Evolutionary conservation across 2,888 invertebrate species (phyloP), one percentile per base, ranked within the genome.

Genomic region (Seira ritae): DNA sequence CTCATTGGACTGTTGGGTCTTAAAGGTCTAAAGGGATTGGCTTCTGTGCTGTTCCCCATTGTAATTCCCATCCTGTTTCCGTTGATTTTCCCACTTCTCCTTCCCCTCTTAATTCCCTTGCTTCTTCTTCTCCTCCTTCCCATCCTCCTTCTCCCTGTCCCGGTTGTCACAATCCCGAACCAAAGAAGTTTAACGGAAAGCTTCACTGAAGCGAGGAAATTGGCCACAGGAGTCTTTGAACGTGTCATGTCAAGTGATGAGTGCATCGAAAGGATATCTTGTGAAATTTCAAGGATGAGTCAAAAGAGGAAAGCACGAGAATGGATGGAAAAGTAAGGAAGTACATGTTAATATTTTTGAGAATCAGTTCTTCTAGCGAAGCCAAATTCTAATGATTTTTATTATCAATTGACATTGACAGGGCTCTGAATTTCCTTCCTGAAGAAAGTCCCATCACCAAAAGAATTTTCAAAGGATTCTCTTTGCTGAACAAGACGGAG

Each of bases 241-340:
- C 15, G 73, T 0, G 74, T 73, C 1, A 22, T 73, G 24, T 60
- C 74, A 4, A 82, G 84, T 42, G 86, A 86, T 12, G 82, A 86
- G 67, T 86, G 86, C 23, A 70, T 86, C 20, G 86, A 86, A 66
- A 60, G 82, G 50, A 77, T 86, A 60, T 80, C 84, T 0, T 86
- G 86, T 62, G 86, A 84, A 74, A 82, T 86, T 72, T 72, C 76
- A 10, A 71, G 73, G 42, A 70, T 75, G 55, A 73, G 81, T 19
- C 66, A 62, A 17, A 78, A 71, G n/a, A 60, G 73, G 8, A 73
- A 84, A 50, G 75, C 76, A 24, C 66, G 72, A 19, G 81, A 77
- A 17, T 84, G 77, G 84, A 55, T 85, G n/a, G 80, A 77, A 70
- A 80, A 73, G 85, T 84, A 67, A 70, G 80, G 1, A 17, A 12